phyloP scores from a whole-genome alignment of 2,797 vertebrate species.

The Potorous gilbertii region DNA sequence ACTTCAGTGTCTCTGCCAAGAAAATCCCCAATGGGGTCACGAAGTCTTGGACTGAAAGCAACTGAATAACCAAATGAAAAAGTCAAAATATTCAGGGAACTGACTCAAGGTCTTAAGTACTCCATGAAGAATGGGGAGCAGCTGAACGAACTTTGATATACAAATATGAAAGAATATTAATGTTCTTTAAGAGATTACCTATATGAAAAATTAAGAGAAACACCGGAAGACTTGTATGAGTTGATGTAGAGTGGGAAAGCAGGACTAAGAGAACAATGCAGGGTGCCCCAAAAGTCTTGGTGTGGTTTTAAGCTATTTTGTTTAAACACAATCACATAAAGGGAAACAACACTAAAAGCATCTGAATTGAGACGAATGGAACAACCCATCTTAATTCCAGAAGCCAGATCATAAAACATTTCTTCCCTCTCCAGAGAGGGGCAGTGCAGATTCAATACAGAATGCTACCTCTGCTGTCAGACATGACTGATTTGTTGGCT shows the following conservation, averaged over 20 bases:
- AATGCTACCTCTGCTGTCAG: neutral
- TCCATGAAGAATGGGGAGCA: neutral
- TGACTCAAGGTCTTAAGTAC: neutral
- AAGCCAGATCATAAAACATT: neutral
- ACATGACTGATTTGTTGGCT: neutral
- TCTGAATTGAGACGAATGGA: neutral
- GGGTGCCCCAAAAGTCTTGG: neutral
- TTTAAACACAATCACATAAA: neutral
- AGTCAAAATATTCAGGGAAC: too few species aligned
- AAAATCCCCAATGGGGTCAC: too few species aligned
- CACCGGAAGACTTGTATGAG: neutral
- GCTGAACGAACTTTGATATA: too few species aligned
- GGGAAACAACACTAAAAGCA: neutral
- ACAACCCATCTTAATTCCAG: too few species aligned
- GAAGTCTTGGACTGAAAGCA: too few species aligned
- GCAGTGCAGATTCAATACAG: neutral
- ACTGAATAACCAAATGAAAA: too few species aligned
- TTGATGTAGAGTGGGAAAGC: neutral
- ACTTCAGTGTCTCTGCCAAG: too few species aligned
- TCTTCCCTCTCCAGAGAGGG: neutral
- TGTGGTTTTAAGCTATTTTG: neutral
- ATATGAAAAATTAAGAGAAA: too few species aligned
- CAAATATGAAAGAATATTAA: too few species aligned
- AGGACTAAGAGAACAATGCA: neutral
- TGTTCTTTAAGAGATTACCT: too few species aligned